Conservation (phyloP, 23 tunicate genomes). For the Aplidium turbinatum region DNA sequence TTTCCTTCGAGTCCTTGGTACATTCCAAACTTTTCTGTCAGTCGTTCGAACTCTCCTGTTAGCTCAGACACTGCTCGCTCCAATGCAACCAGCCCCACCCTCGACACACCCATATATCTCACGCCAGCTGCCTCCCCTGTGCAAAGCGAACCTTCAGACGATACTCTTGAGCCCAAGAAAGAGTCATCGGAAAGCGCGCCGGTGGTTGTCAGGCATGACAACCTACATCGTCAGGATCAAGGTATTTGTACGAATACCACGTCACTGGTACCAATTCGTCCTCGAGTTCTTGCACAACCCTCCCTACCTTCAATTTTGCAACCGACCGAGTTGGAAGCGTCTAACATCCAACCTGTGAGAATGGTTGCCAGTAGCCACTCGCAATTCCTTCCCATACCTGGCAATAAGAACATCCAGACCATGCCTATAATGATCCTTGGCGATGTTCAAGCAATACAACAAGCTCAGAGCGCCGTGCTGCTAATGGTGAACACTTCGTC, state of each 20-base stretch:
- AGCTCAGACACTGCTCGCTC: slow-evolving; percentile 14
- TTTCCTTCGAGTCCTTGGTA: slow-evolving; percentile 32
- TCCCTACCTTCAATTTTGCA: slow-evolving; percentile 60
- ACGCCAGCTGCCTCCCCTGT: slow-evolving; percentile 85
- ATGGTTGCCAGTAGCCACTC: slow-evolving; percentile 33
- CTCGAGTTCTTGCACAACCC: not conserved
- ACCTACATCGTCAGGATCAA: too few relatives aligned
- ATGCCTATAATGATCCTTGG: slow-evolving; percentile 97
- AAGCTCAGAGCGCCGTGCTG: slow-evolving; percentile 73
- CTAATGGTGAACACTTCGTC: slow-evolving; percentile 76
- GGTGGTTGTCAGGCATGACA: too few relatives aligned
- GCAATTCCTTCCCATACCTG: slow-evolving; percentile 74
- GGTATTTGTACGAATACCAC: not conserved
- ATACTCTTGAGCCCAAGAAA: not conserved
- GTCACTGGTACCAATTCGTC: not conserved
- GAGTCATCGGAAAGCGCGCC: not conserved
- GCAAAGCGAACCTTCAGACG: slow-evolving; percentile 16
- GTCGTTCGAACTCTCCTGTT: slow-evolving; percentile 67
- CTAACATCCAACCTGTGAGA: slow-evolving; percentile 48
- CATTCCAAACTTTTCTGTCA: slow-evolving; percentile 50
- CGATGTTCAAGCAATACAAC: slow-evolving; percentile 69
- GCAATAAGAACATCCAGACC: slow-evolving; percentile 77
- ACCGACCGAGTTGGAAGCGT: slow-evolving; percentile 39
- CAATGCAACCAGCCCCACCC: slow-evolving; percentile 25
- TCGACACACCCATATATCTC: slow-evolving; percentile 74